Evolutionary conservation across 2,113 vertebrate species (phyloP).

Genomic region (Nestor notabilis): DNA sequence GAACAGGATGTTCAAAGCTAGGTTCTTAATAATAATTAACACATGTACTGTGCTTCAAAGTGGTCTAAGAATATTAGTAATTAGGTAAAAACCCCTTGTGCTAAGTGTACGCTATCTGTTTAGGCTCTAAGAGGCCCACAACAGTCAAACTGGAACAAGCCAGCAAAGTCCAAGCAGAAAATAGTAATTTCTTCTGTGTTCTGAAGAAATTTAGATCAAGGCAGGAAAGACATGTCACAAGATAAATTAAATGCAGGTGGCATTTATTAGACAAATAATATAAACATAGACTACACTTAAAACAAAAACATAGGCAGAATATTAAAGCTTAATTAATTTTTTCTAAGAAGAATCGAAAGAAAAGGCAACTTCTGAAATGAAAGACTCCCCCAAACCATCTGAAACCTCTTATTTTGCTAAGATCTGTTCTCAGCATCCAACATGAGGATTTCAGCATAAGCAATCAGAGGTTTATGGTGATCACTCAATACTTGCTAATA

Average conservation of each 20-base stretch:
- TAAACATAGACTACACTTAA: conserved; percentile 1
- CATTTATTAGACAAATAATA: background rate
- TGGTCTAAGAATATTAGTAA: conserved; percentile 44
- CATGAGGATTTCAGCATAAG: background rate
- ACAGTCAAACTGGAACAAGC: conserved; percentile 32
- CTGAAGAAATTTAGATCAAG: conserved; percentile 45
- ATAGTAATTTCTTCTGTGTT: conserved; percentile 6
- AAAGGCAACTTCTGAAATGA: background rate
- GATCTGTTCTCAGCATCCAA: background rate
- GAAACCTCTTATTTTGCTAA: background rate
- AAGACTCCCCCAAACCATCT: background rate
- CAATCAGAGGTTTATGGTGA: background rate
- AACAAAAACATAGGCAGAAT: conserved; percentile 5
- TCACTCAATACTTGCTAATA: background rate
- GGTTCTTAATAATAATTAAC: conserved; percentile 62
- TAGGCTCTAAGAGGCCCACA: conserved; percentile 53
- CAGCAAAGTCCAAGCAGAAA: conserved; percentile 42
- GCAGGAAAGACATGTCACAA: conserved; percentile 34
- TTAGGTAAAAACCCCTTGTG: conserved; percentile 2
- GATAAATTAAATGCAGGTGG: conserved; percentile 65
- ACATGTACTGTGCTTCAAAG: conserved; percentile 48
- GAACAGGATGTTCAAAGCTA: conserved; percentile 58
- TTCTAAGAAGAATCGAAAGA: background rate
- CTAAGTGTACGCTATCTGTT: conserved; percentile 24
- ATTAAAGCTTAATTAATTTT: conserved; percentile 14